Evolutionary conservation across 2,888 invertebrate species (phyloP).

Genomic region (Xanthia icteritia): DNA sequence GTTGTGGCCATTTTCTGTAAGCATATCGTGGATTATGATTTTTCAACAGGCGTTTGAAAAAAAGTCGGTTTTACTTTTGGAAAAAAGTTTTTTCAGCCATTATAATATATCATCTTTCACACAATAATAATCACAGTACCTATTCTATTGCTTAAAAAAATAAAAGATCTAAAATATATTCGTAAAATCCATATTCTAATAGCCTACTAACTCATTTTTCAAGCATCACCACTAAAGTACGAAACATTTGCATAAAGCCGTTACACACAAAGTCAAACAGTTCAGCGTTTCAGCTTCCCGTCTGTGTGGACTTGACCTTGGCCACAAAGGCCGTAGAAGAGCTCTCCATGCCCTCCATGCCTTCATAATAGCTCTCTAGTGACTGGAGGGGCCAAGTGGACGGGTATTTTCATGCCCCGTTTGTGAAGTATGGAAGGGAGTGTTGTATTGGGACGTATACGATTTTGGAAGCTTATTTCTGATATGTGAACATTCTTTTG

Average conservation of each 20-base stretch:
- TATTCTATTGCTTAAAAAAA: too few species aligned
- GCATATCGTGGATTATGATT: too few species aligned
- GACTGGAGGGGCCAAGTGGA: constrained; percentile 31
- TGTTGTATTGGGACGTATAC: constrained; percentile 8
- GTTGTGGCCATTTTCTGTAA: too few species aligned
- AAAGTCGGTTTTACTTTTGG: too few species aligned
- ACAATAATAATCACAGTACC: neutral
- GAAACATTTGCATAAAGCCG: constrained; percentile 41
- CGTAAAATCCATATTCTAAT: neutral
- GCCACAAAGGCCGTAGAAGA: constrained; percentile 41
- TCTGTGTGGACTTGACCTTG: constrained; percentile 55
- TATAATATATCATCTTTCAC: neutral
- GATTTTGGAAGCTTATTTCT: neutral
- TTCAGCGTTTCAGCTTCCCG: constrained; percentile 17
- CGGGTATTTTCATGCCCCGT: constrained; percentile 57
- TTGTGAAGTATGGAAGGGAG: constrained; percentile 2
- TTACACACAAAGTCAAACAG: constrained; percentile 22
- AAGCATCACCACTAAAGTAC: constrained; percentile 20
- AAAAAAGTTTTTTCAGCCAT: neutral
- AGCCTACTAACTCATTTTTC: neutral
- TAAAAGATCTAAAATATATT: neutral
- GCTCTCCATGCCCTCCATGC: constrained; percentile 30
- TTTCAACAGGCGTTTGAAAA: too few species aligned
- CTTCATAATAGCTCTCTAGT: constrained; percentile 45
- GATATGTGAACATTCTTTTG: neutral